Evolutionary conservation across 2,797 vertebrate genomes (phyloP).

Genomic region (Sternarchorhynchus goeldii): DNA sequence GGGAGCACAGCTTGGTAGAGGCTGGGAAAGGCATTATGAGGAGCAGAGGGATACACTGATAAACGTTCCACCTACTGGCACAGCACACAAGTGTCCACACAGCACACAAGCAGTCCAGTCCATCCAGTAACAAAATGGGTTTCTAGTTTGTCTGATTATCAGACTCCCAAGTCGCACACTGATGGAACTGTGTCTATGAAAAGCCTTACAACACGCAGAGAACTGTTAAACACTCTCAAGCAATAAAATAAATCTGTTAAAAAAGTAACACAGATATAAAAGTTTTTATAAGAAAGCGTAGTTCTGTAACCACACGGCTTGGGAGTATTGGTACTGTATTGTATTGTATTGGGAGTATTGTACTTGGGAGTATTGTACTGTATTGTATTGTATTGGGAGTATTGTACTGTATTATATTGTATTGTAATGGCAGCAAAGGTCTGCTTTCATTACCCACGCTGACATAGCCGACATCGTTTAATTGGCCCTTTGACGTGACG

Average conservation of each 20-base stretch:
- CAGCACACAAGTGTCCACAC: not conserved
- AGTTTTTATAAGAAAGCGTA: not conserved
- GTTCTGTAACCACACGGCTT: not conserved
- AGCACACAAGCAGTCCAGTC: not conserved
- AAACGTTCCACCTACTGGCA: not conserved
- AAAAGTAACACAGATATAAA: not conserved
- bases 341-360: not conserved
- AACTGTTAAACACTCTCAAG: not conserved
- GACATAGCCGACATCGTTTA: not conserved
- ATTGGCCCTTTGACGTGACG: constrained; percentile 4
- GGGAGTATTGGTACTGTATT: not conserved
- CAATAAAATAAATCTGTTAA: not conserved
- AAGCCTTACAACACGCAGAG: not conserved
- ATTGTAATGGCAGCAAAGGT: not conserved
- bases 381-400: not conserved
- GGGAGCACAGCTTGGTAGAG: too few species aligned
- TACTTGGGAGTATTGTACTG: not conserved
- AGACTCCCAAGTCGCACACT: not conserved
- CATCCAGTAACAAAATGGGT: not conserved
- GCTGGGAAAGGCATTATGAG: too few species aligned
- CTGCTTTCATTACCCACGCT: not conserved
- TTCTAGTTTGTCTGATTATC: not conserved
- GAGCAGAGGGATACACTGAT: not conserved
- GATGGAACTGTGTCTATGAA: not conserved
- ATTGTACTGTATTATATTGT: not conserved